These are phyloP conservation scores for Antheraea pernyi DNA, from an alignment of 1,140 invertebrate genomes.

Conservation along the genomic window DNA sequence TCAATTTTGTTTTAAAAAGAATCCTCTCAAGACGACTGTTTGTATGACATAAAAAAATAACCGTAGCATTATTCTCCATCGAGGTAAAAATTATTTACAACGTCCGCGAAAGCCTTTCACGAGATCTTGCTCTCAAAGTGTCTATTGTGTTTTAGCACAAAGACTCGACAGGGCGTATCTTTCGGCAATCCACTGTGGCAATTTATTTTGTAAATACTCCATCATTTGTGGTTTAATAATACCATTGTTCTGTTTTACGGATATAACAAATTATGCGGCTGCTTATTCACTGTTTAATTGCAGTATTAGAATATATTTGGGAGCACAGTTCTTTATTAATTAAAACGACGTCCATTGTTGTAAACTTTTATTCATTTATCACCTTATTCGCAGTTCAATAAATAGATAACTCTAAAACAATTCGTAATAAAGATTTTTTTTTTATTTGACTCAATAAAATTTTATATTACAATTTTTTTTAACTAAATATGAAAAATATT, in stretches of 20 bases:
- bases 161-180: conserved; percentile 39
- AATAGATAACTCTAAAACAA: too few relatives aligned
- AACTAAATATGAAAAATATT: too few relatives aligned
- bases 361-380: too few relatives aligned
- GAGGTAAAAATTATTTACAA: conserved; percentile 35
- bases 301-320: neutral
- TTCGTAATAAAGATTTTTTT: too few relatives aligned
- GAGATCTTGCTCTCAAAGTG: conserved; percentile 27
- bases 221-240: conserved; percentile 35
- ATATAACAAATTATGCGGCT: conserved; percentile 30
- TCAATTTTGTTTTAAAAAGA: conserved; percentile 7
- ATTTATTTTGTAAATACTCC: conserved; percentile 45
- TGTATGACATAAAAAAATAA: conserved; percentile 13
- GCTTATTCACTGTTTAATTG: conserved; percentile 7
- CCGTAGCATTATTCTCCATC: conserved; percentile 6
- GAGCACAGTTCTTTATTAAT: neutral
- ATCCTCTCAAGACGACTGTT: neutral
- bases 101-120: conserved; percentile 29
- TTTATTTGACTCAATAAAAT: too few relatives aligned
- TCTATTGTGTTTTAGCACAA: conserved; percentile 43
- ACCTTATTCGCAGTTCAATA: too few relatives aligned
- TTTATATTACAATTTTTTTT: too few relatives aligned
- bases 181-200: conserved; percentile 31
- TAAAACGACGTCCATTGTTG: too few relatives aligned
- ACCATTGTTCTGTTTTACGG: conserved; percentile 26